Evolutionary conservation across 2,888 invertebrate species (phyloP), one percentile per base, ranked within the genome.

Genomic region (Steinernema scapterisci): DNA sequence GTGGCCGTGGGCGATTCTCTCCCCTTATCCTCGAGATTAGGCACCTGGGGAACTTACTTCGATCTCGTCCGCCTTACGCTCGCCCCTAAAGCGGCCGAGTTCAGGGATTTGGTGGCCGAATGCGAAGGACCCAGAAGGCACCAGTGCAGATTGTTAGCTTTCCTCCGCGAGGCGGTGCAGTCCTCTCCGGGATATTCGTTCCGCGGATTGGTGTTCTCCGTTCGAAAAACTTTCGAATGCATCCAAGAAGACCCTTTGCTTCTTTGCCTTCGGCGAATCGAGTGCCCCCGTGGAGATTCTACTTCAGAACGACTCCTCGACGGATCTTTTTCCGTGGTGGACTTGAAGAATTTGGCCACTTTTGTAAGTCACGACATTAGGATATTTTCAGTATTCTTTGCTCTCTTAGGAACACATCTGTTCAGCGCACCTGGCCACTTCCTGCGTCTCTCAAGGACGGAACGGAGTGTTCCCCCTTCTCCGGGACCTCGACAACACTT

Each of bases 401-500:
- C 13, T 2, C 16, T 63, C 31, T 3, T 27, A 63, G 63, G 63
- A 63, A 31, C 63, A 63, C 63, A 31, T 63, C 16, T 27, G 38
- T 27, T 11, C 27, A 9, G 23, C 63, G 31, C 16, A 31, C 5
- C 31, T 63, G 27, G 63, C 63, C 6, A 31, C 16, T 5, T 31
- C 27, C 31, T 16, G 31, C 38, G 63, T 63, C 11, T 63, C 63
- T 5, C 63, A 63, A 19, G 16, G 31, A 27, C 63, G 63, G 3
- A 63, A 63, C 31, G 63, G 63, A 1, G 38, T 27, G 16, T 63
- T 63, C 31, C 63, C 63, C 16, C 63, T 63, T 13, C 63, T 63
- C 11, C 63, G 63, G 16, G 63, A 63, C 63, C 63, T 63, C 7
- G 63, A 63, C 63, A 31, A 63, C 63, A 63, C 63, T n/a, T 27